These are phyloP conservation scores for Gadopsis marmoratus DNA, from an alignment of 2,797 vertebrate species.

Conservation along the genomic window DNA sequence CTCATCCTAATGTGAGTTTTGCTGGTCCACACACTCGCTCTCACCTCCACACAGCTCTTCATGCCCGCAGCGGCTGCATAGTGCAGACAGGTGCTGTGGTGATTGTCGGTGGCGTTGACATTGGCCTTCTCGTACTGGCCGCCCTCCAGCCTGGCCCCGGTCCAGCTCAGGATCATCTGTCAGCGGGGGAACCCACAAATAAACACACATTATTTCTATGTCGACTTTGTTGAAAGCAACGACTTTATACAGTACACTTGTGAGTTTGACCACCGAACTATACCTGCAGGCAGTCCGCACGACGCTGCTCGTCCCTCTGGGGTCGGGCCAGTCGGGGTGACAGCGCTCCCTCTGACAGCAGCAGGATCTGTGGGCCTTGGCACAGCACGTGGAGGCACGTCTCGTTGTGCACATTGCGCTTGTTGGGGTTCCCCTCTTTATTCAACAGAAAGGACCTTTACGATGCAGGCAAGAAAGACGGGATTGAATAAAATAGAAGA, in stretches of 20 bases:
- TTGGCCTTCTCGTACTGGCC: conserved; percentile 96
- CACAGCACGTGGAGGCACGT: conserved; percentile 97
- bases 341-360: conserved; percentile 93
- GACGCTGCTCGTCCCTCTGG: conserved; percentile 93
- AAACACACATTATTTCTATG: neutral
- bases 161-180: conserved; percentile 98
- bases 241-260: neutral
- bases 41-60: conserved; percentile 99
- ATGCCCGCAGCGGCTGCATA: conserved; percentile 98
- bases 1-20: conserved; percentile 5
- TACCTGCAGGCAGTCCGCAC: conserved; percentile 91
- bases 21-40: conserved; percentile 18
- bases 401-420: conserved; percentile 97
- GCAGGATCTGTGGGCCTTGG: conserved; percentile 97
- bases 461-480: neutral
- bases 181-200: conserved; percentile 47
- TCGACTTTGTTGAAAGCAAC: conserved; percentile 2
- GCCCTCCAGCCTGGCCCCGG: conserved; percentile 96
- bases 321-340: conserved; percentile 93
- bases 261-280: no score
- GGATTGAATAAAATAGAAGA: neutral
- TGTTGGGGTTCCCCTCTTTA: conserved; percentile 99
- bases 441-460: conserved; percentile 95
- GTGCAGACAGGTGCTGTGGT: conserved; percentile 96
- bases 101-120: conserved; percentile 96